phyloP scores from a whole-genome alignment of 2,113 vertebrate species.

The Pseudolaguvia tuberculata region DNA sequence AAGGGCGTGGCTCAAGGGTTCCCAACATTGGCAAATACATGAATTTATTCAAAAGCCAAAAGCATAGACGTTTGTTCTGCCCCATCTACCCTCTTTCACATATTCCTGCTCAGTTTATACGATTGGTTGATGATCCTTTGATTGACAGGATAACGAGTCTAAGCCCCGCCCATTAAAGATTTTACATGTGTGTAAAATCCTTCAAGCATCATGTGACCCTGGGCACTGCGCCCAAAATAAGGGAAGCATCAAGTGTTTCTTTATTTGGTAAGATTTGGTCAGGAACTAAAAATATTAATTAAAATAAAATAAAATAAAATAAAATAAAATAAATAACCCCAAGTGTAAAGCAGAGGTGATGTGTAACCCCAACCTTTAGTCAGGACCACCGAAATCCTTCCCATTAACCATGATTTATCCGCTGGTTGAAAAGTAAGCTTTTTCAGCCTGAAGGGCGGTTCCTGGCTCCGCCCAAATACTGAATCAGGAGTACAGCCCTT shows the following conservation, averaged over 20 bases:
- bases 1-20: no score
- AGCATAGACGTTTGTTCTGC: no score
- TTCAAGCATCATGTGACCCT: not conserved
- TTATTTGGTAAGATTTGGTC: not conserved
- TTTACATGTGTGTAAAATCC: no score
- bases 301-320: no score
- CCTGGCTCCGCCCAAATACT: not conserved
- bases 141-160: not conserved
- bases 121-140: not conserved
- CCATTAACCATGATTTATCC: not conserved
- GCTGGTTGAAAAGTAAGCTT: slow-evolving; percentile 7
- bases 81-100: not conserved
- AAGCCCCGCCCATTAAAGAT: no score
- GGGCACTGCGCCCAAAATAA: not conserved
- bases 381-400: not conserved
- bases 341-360: not conserved
- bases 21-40: no score
- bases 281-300: not conserved
- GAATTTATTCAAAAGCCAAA: no score
- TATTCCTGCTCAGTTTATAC: not conserved
- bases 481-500: not conserved
- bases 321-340: not conserved
- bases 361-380: not conserved
- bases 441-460: slow-evolving; percentile 21
- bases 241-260: not conserved